These are phyloP conservation scores for Carassius auratus DNA, from an alignment of 2,113 vertebrate genomes.

Conservation along the genomic window DNA sequence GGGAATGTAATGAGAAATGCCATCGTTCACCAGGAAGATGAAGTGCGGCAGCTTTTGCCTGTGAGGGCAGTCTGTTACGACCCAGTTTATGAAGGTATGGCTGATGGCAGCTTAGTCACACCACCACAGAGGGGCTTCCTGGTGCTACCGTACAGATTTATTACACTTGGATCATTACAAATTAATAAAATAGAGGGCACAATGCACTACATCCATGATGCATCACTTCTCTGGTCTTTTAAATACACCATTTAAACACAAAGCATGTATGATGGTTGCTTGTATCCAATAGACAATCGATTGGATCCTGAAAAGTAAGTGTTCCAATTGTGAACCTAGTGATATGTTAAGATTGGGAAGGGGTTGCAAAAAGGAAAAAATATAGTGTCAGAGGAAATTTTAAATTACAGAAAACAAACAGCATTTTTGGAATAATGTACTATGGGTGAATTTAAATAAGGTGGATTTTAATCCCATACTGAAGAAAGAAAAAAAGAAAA, in stretches of 20 bases:
- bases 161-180: not conserved
- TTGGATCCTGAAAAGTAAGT: not conserved
- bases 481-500: no score
- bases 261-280: not conserved
- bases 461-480: no score
- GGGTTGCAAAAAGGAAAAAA: not conserved
- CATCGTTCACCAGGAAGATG: slow-evolving; percentile 4
- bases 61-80: slow-evolving; percentile 12
- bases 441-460: no score
- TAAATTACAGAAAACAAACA: no score
- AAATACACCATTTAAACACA: not conserved
- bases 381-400: no score
- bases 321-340: not conserved
- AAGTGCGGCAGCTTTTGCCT: slow-evolving; percentile 11
- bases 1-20: slow-evolving; percentile 6
- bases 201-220: not conserved
- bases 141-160: not conserved
- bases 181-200: not conserved
- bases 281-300: not conserved
- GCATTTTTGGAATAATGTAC: no score
- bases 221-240: not conserved
- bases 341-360: no score
- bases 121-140: not conserved
- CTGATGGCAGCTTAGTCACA: no score
- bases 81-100: not conserved